These are phyloP conservation scores for Gymnoscopelus microlampas DNA, from an alignment of 2,797 vertebrate species.

Conservation along the genomic window DNA sequence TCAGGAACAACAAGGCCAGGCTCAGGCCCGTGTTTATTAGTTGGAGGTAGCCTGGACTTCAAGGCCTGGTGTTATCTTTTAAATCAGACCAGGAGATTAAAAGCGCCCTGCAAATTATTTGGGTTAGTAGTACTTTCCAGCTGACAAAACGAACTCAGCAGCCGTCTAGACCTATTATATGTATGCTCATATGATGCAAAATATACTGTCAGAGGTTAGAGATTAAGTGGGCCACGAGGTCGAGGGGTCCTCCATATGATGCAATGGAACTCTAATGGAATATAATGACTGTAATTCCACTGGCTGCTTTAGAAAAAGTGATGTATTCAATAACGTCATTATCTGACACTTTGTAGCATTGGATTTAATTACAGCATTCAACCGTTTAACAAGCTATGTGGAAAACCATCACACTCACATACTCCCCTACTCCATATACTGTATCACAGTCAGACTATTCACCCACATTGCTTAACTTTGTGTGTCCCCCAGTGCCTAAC, in stretches of 20 bases:
- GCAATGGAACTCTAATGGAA: constrained; percentile 29
- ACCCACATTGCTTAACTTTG: constrained; percentile 3
- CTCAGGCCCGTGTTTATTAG: constrained; percentile 17
- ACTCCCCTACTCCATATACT: neutral
- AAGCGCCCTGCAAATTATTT: constrained; percentile 7
- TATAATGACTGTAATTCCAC: constrained; percentile 27
- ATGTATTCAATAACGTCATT: constrained; percentile 35
- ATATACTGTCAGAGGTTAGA: constrained; percentile 4
- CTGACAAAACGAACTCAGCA: constrained; percentile 23
- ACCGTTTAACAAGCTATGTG: constrained; percentile 23
- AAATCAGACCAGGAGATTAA: constrained; percentile 32
- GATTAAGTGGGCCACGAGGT: constrained; percentile 23
- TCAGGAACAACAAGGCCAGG: constrained; percentile 14
- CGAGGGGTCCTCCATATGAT: neutral
- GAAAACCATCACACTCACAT: constrained; percentile 31
- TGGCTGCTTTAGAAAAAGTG: constrained; percentile 25
- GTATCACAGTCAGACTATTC: neutral
- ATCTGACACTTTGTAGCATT: constrained; percentile 29
- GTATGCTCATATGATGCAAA: neutral
- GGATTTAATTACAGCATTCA: constrained; percentile 34
- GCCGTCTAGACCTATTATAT: neutral
- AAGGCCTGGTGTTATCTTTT: constrained; percentile 30
- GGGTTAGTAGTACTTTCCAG: constrained; percentile 16
- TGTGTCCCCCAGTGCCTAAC: neutral
- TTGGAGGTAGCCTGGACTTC: constrained; percentile 4